A percentile compares a stretch with the other conserved stretches of the same genome.
phyloP scores from a whole-genome alignment of 2,888 invertebrate species.

The Resseliella maxima region DNA sequence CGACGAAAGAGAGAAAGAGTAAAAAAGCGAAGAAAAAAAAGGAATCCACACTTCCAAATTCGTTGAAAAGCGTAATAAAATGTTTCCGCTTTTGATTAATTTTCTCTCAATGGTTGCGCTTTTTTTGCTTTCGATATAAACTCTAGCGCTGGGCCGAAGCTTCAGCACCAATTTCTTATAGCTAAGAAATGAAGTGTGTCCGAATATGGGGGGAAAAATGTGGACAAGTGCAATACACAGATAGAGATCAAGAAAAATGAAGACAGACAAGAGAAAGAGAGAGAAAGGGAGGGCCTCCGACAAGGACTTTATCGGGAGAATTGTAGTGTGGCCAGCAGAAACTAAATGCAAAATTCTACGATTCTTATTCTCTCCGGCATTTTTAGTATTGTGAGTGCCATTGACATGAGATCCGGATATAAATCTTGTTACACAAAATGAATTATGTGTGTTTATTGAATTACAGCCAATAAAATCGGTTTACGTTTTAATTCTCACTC shows the following conservation, averaged over 20 bases:
- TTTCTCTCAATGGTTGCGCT: not conserved
- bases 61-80: not conserved
- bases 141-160: not conserved
- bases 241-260: not conserved
- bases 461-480: not conserved
- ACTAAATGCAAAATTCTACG: not conserved
- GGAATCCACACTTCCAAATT: not conserved
- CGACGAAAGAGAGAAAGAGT: not conserved
- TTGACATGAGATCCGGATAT: not conserved
- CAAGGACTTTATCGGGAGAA: not conserved
- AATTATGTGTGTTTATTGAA: not conserved
- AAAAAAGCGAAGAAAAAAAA: too few relatives aligned
- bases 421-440: not conserved
- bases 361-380: not conserved
- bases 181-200: not conserved
- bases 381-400: not conserved
- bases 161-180: not conserved
- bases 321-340: not conserved
- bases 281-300: too few relatives aligned
- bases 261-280: not conserved
- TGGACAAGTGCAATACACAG: too few relatives aligned
- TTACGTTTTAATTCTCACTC: not conserved
- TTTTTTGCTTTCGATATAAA: not conserved
- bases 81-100: slow-evolving; percentile 34
- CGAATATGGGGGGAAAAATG: not conserved